A percentile compares a stretch with the other conserved stretches of the same genome.
Evolutionary conservation across 2,888 invertebrate genomes (phyloP).

Genomic region (Cenopis cana): DNA sequence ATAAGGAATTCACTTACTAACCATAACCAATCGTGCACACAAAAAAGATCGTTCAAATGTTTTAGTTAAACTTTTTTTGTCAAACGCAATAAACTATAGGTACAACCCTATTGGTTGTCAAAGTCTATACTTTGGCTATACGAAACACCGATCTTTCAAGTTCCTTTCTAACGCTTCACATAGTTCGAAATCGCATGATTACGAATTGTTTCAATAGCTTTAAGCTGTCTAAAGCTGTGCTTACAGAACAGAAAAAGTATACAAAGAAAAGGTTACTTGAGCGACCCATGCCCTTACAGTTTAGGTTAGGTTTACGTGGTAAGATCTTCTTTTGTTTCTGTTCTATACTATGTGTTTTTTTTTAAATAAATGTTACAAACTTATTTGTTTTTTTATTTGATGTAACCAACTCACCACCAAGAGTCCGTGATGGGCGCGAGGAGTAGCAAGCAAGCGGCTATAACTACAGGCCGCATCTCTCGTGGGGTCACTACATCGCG

Average conservation of each 20-base stretch:
- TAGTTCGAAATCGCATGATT: background rate
- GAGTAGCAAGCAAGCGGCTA: conserved; percentile 93
- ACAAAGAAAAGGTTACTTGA: background rate
- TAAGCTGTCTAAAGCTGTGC: background rate
- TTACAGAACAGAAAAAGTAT: background rate
- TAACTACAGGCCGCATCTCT: conserved; percentile 90
- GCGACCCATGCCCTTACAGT: no score
- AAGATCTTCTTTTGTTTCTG: no score
- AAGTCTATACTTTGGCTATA: no score
- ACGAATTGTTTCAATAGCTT: background rate
- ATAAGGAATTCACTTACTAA: no score
- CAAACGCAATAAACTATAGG: no score
- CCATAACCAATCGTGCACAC: no score
- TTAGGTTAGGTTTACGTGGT: no score
- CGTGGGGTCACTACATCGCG: conserved; percentile 73
- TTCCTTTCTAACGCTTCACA: background rate
- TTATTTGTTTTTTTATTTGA: conserved; percentile 1
- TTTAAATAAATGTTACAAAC: no score
- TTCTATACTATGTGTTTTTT: no score
- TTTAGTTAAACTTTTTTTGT: no score
- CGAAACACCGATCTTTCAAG: background rate
- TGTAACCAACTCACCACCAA: conserved; percentile 90
- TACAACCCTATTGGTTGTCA: no score
- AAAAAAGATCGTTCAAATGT: no score
- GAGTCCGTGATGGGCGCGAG: conserved; percentile 95